Evolutionary conservation across 1,140 invertebrate genomes (phyloP), one percentile per base, ranked within the genome.

Genomic region (Muscidifurax raptorellus): DNA sequence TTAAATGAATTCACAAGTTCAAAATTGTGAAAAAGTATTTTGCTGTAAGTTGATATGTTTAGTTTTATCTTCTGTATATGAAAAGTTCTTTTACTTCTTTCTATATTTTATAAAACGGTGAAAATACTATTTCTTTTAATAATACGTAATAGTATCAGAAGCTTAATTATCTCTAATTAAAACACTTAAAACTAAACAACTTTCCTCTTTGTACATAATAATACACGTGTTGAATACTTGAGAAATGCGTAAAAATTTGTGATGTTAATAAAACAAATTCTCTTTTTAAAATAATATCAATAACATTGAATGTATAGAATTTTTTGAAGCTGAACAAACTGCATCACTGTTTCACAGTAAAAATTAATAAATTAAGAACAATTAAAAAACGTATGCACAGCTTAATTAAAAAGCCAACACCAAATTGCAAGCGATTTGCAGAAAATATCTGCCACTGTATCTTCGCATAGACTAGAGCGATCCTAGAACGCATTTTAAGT

Each of bases 101-200:
- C 22, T 67, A 47, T 69, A 36, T 67, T 80, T 82, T 79, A 85
- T 85, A 82, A 85, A 85, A 82, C 9, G 27, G 28, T 78, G 44
- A 78, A 82, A 82, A 82, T 79, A 66, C 47, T 82, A 69, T 78
- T 64, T 72, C 18, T 59, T 59, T 67, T 28, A 77, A 82, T 82
- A 66, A 72, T 47, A 30, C 67, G 71, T 79, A 78, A 71, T 82
- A 78, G 7, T 69, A 77, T 85, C 32, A 0, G 40, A 66, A 40
- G 32, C 30, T 82, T 64, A 76, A 81, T 85, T 69, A 76, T 76
- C 25, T 36, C n/a, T 78, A 78, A 72, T 82, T 59, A 71, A 79
- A 78, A 82, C 40, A 76, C 79, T 85, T 85, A 85, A 32, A 85
- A 85, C 64, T 85, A 85, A 85, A 85, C 84, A 85, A 85, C 84